A percentile compares a stretch with the other conserved stretches of the same genome.
phyloP scores from a whole-genome alignment of 2,113 vertebrate genomes.

The Ciconia boyciana region DNA sequence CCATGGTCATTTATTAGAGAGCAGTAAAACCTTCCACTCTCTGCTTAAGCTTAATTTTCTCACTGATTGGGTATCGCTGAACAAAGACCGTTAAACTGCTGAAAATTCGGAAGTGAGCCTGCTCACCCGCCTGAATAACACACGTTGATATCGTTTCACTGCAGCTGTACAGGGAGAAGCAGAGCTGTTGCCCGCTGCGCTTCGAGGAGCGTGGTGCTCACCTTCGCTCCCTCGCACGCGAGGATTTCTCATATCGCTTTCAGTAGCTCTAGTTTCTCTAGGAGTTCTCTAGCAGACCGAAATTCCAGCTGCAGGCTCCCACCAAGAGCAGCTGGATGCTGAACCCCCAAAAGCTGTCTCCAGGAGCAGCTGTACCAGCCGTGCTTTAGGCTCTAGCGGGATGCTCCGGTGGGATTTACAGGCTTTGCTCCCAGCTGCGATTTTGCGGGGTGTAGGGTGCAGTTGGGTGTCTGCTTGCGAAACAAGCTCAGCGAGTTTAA shows the following conservation, averaged over 20 bases:
- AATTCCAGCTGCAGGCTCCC: background rate
- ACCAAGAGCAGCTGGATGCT: background rate
- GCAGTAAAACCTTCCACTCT: background rate
- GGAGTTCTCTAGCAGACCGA: too few species aligned
- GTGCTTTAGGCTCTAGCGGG: background rate
- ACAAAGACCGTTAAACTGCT: rapidly evolving
- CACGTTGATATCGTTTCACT: rapidly evolving
- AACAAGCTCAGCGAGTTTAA: background rate
- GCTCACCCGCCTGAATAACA: too few species aligned
- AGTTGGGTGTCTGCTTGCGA: background rate
- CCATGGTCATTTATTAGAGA: background rate
- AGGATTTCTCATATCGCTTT: background rate
- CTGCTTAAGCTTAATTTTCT: background rate
- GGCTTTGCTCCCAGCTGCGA: background rate
- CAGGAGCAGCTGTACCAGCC: background rate
- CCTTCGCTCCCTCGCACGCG: background rate
- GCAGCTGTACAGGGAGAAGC: background rate
- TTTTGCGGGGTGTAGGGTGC: background rate
- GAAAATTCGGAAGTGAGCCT: background rate
- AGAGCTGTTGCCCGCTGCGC: background rate
- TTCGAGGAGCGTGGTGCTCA: background rate
- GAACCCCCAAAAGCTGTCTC: background rate
- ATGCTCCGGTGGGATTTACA: background rate
- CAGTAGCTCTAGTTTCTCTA: too few species aligned
- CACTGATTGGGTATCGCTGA: rapidly evolving